phyloP scores from a whole-genome alignment of 2,113 vertebrate species.

The Isurus oxyrinchus region DNA sequence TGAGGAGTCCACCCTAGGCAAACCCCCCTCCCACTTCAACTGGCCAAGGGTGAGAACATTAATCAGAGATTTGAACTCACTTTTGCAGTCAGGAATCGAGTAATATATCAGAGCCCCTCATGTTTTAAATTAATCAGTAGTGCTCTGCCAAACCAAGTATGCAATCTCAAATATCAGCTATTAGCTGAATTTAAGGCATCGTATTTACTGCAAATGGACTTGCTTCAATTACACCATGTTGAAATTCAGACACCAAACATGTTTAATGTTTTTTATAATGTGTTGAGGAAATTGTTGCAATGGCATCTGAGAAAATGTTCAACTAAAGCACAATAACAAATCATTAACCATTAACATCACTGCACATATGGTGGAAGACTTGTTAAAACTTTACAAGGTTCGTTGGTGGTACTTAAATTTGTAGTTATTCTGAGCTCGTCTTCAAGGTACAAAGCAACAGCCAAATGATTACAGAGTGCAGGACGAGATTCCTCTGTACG shows the following conservation, averaged over 20 bases:
- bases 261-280: background rate
- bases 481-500: background rate
- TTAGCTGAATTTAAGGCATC: background rate
- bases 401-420: background rate
- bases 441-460: background rate
- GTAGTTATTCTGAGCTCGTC: background rate
- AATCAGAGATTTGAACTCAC: background rate
- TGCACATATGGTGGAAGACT: background rate
- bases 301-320: background rate
- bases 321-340: background rate
- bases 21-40: background rate
- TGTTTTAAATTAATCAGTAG: background rate
- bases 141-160: background rate
- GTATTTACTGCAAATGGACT: background rate
- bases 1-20: background rate
- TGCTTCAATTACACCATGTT: background rate
- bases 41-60: background rate
- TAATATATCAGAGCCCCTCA: background rate
- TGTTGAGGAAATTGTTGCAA: slow-evolving; percentile 4
- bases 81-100: background rate
- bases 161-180: background rate
- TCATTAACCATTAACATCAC: slow-evolving; percentile 15
- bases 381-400: background rate
- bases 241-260: background rate
- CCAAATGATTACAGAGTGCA: background rate